phyloP scores from a whole-genome alignment of 2,797 vertebrate genomes.

The Tapirus indicus region DNA sequence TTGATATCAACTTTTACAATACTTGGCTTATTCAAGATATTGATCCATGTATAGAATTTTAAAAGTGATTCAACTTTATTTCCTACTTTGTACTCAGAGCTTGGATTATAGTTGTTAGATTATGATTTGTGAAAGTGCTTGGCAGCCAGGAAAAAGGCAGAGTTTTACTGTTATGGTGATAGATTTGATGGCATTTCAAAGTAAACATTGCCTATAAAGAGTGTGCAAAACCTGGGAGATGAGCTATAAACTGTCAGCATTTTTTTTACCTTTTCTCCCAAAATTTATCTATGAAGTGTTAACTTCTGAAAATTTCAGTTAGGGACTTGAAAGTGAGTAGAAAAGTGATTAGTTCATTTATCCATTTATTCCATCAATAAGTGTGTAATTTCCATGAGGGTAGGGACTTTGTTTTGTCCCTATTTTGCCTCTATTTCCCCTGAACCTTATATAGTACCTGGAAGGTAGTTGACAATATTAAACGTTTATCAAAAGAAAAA shows the following conservation, averaged over 20 bases:
- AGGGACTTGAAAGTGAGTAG: background rate
- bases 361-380: background rate
- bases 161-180: conserved; percentile 42
- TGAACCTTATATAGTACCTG: background rate
- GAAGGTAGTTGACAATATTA: background rate
- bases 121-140: conserved; percentile 68
- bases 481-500: background rate
- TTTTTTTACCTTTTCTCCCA: conserved; percentile 51
- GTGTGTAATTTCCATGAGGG: background rate
- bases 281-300: background rate
- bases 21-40: background rate
- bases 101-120: conserved; percentile 42
- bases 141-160: background rate
- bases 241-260: conserved; percentile 13
- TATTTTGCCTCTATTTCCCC: background rate
- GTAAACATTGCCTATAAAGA: conserved; percentile 50
- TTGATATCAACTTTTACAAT: background rate
- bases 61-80: conserved; percentile 56
- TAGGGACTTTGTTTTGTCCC: background rate
- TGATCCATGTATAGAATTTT: background rate
- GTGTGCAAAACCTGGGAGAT: background rate
- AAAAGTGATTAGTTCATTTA: background rate
- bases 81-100: background rate
- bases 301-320: conserved; percentile 4
- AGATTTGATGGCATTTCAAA: conserved; percentile 57